These are phyloP conservation scores for Leptobrachium ailaonicum DNA, from an alignment of 2,113 vertebrate species.

Conservation along the genomic window DNA sequence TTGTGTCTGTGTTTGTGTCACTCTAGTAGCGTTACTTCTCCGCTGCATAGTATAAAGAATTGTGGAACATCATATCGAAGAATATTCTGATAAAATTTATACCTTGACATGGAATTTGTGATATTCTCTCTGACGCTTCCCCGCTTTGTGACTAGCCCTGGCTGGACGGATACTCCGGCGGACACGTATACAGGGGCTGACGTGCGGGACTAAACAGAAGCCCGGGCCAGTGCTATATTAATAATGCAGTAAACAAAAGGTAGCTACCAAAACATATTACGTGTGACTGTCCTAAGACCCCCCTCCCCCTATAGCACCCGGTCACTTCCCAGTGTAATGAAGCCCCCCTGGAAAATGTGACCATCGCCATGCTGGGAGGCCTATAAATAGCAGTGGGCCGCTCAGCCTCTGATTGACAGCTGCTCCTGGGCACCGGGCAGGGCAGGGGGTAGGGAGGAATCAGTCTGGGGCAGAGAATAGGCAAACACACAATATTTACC, in stretches of 20 bases:
- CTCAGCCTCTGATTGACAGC: conserved; percentile 43
- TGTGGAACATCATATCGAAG: too few relatives aligned
- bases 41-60: too few relatives aligned
- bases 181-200: too few relatives aligned
- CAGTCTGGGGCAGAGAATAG: conserved; percentile 29
- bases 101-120: too few relatives aligned
- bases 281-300: conserved; percentile 13
- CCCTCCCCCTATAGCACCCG: conserved; percentile 40
- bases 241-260: conserved; percentile 41
- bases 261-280: conserved; percentile 46
- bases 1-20: too few relatives aligned
- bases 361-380: conserved; percentile 23
- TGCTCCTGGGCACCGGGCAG: conserved; percentile 33
- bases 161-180: too few relatives aligned
- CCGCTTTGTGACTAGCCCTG: too few relatives aligned
- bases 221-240: neutral
- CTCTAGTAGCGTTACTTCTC: too few relatives aligned
- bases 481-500: conserved; percentile 46
- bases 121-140: too few relatives aligned
- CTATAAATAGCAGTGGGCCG: conserved; percentile 48
- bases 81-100: too few relatives aligned
- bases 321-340: conserved; percentile 30
- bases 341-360: conserved; percentile 48
- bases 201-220: neutral
- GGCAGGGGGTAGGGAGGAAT: conserved; percentile 31